phyloP scores from a whole-genome alignment of 2,888 invertebrate species.

The Chrysina gloriosa region DNA sequence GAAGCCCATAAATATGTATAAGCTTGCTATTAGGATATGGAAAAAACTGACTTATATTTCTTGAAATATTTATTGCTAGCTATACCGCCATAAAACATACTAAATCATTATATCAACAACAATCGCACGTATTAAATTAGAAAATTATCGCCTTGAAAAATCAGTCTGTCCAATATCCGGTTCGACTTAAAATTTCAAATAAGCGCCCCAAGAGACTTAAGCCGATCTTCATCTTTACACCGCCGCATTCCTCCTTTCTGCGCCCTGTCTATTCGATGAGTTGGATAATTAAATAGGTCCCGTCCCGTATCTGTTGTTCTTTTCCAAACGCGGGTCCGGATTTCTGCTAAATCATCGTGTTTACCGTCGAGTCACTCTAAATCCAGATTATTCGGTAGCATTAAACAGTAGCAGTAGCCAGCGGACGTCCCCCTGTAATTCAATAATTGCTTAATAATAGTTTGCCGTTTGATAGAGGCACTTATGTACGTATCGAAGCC shows the following conservation, averaged over 20 bases:
- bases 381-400: conserved; percentile 47
- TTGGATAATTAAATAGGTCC: conserved; percentile 23
- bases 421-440: conserved; percentile 42
- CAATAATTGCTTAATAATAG: conserved; percentile 45
- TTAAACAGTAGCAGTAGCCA: conserved; percentile 49
- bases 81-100: too few species aligned
- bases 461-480: conserved; percentile 42
- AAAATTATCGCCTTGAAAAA: not conserved
- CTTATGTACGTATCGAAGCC: conserved; percentile 42
- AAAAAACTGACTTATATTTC: too few species aligned
- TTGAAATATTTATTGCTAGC: too few species aligned
- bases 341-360: conserved; percentile 48
- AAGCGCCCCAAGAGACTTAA: not conserved
- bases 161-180: conserved; percentile 32
- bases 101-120: not conserved
- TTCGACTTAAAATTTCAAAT: conserved; percentile 12
- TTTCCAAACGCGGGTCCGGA: conserved; percentile 15
- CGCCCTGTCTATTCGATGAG: not conserved
- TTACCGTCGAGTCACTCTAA: conserved; percentile 48
- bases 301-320: conserved; percentile 3
- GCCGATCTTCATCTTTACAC: conserved; percentile 12
- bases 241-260: not conserved
- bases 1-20: too few species aligned
- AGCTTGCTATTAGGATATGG: too few species aligned
- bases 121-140: not conserved